Evolutionary conservation across 2,888 invertebrate genomes (phyloP), one percentile per base, ranked within the genome.

Genomic region (Plutella xylostella): DNA sequence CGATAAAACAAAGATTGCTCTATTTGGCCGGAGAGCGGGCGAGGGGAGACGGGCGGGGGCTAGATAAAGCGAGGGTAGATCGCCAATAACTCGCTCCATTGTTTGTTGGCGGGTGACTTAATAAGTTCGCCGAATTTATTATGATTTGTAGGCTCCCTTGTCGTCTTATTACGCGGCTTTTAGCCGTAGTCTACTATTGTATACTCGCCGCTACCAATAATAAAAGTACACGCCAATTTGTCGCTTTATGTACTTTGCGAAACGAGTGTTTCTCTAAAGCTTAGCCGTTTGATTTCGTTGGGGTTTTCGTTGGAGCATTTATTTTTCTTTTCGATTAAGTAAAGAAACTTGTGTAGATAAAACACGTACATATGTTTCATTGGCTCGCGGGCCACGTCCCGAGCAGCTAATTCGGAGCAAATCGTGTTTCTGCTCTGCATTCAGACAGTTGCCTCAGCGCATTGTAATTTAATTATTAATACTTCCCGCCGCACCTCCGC

Each of bases 41-140:
- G 65, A 57, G 50, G 48, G 51, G 53, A 51, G 55, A 59, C 54
- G 64, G 61, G 56, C 58, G 56, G 25, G 46, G 49, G 68, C 63
- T 67, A 71, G 72, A 75, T 72, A 75, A 71, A 73, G 68, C 66
- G 72, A 70, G 74, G 78, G 74, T 74, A 73, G 74, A 78, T 80
- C 75, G 72, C 71, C 79, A 80, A 79, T 80, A 82, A 76, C 76
- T 72, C 66, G 71, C 65, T 68, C 77, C 73, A 80, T 79, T 80
- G 80, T 82, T 82, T 80, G 78, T 76, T 70, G 73, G 73, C 73
- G 72, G 72, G 72, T 68, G 77, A 76, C 79, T 78, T 80, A 80
- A 80, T 82, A 82, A 82, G 79, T 77, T 75, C 73, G 59, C 68
- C 72, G 63, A 76, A 80, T 80, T 78, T 80, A 79, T 79, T 78